These are phyloP conservation scores for Champsocephalus esox DNA, from an alignment of 2,797 vertebrate species.

Conservation along the genomic window DNA sequence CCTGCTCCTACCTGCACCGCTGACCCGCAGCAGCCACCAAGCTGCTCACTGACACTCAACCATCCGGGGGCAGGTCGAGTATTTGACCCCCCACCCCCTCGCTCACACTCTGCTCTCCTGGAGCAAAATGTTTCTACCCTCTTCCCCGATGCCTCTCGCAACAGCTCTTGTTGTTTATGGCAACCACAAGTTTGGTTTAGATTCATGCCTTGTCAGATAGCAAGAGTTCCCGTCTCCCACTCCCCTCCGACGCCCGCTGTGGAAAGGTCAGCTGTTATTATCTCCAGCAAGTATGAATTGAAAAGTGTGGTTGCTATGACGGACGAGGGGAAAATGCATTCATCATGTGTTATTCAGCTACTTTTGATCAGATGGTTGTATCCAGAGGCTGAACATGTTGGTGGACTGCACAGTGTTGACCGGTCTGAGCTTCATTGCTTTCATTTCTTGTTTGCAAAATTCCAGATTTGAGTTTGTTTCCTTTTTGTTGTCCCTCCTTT, in stretches of 20 bases:
- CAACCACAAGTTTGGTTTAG: constrained; percentile 56
- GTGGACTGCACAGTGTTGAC: background rate
- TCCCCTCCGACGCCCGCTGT: constrained; percentile 29
- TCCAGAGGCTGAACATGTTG: background rate
- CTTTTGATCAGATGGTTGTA: constrained; percentile 28
- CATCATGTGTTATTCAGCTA: constrained; percentile 29
- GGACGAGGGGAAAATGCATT: constrained; percentile 13
- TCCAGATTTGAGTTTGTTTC: background rate
- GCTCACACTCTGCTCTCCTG: constrained; percentile 27
- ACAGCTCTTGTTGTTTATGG: constrained; percentile 63
- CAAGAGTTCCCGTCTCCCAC: constrained; percentile 52
- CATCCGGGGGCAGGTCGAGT: constrained; percentile 50
- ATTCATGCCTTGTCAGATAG: constrained; percentile 60
- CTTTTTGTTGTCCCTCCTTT: background rate
- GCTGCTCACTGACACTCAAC: constrained; percentile 58
- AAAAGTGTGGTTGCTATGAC: constrained; percentile 55
- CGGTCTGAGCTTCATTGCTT: background rate
- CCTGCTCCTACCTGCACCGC: constrained; percentile 54
- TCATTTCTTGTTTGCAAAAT: constrained; percentile 12
- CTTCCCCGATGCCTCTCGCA: constrained; percentile 24
- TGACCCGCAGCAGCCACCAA: constrained; percentile 27
- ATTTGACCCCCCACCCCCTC: constrained; percentile 50
- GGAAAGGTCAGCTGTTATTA: constrained; percentile 64
- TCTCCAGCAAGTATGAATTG: constrained; percentile 30
- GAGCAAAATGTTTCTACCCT: constrained; percentile 33